Evolutionary conservation across 2,113 vertebrate species (phyloP), one percentile per base, ranked within the genome.

Genomic region (Oryzias curvinotus): DNA sequence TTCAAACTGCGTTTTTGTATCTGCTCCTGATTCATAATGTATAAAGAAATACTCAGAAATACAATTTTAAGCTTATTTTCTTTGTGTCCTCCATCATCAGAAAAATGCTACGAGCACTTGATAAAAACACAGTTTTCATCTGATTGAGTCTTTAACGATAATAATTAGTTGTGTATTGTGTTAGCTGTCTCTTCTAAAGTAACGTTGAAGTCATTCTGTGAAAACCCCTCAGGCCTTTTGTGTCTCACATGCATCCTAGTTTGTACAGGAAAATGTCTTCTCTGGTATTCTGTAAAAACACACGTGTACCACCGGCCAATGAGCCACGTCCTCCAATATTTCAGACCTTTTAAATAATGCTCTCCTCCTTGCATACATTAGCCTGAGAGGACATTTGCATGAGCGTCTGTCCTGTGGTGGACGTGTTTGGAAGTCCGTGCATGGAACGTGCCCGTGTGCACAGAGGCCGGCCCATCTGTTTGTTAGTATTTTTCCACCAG

Each of bases 401-500:
- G 56, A 57, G 55, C 52, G 66, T 21, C 30, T 57, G 50, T 57
- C 62, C 63, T 49, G 62, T 0, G 56, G 41, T 53, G 23, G 65
- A 74, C 4, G 71, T 12, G 55, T 57, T 36, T 46, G 18, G 18
- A 52, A 30, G 50, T 36, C 49, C 62, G 44, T 52, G 16, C 59
- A 36, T 28, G 5, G 46, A 17, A 19, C 5, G 26, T 1, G 15
- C 0, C 54, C 50, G 30, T 49, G 18, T 21, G 65, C 23, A 47
- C 36, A 28, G 45, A 64, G 17, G 45, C 18, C 42, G 8, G 43
- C 57, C 44, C 73, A 57, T 65, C 68, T 67, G 70, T 81, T 83
- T 85, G 78, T 75, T 73, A 47, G 68, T 68, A 54, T 82, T 86
- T 82, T 85, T 83, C 61, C 77, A 81, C 55, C 26, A 83, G 71